These are phyloP conservation scores for Drosophila nasuta DNA, from an alignment of 1,140 invertebrate species.

Conservation along the genomic window DNA sequence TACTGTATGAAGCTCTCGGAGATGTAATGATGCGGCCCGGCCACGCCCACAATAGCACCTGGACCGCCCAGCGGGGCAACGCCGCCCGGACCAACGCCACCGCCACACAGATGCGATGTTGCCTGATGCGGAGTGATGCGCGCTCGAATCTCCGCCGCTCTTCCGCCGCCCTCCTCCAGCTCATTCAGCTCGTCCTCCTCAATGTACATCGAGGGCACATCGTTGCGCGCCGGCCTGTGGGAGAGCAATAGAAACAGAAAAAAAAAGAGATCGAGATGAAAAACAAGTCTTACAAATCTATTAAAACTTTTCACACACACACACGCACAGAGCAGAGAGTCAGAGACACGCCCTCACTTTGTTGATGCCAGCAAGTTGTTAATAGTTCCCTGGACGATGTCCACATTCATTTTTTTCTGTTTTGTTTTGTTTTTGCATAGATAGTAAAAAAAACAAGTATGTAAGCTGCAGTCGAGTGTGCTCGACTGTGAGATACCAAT, in stretches of 20 bases:
- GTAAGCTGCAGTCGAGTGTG: no score
- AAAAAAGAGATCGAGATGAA: slow-evolving; percentile 32
- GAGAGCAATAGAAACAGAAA: slow-evolving; percentile 11
- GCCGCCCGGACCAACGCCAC: slow-evolving; percentile 6
- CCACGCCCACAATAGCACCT: slow-evolving; percentile 65
- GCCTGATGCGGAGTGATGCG: slow-evolving; percentile 59
- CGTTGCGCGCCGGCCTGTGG: slow-evolving; percentile 77
- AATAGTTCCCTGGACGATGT: slow-evolving; percentile 67
- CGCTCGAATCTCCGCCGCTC: slow-evolving; percentile 71
- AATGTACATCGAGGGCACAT: slow-evolving; percentile 85
- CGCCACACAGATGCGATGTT: slow-evolving; percentile 62
- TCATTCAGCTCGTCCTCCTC: slow-evolving; percentile 83
- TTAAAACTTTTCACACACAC: slow-evolving; percentile 61
- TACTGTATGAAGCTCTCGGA: slow-evolving; percentile 85
- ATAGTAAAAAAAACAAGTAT: no score
- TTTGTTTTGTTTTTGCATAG: slow-evolving; percentile 34
- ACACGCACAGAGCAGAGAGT: slow-evolving; percentile 21
- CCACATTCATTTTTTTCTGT: not conserved
- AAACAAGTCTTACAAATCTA: slow-evolving; percentile 59
- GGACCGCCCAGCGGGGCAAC: slow-evolving; percentile 34
- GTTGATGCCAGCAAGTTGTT: slow-evolving; percentile 43
- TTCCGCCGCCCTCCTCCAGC: slow-evolving; percentile 74
- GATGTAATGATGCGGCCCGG: slow-evolving; percentile 83
- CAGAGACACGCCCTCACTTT: slow-evolving; percentile 3
- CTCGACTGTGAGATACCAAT: no score